These are phyloP conservation scores for Drosophila basisetae DNA, from an alignment of 2,888 invertebrate genomes.

Conservation along the genomic window DNA sequence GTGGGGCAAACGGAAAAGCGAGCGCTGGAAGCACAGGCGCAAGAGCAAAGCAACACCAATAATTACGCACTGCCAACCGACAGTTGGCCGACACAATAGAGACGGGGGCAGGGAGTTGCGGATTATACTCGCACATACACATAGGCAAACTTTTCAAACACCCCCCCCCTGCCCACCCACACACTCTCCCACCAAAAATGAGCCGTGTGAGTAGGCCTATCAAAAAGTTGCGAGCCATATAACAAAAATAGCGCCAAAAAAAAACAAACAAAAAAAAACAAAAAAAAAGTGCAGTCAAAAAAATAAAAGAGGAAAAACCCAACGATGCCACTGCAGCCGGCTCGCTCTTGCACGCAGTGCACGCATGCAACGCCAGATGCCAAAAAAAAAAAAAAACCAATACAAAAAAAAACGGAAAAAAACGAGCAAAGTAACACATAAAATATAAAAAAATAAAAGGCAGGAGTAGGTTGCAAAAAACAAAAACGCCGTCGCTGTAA, in stretches of 20 bases:
- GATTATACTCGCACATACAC: constrained; percentile 41
- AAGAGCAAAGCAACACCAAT: constrained; percentile 42
- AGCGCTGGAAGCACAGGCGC: constrained; percentile 13
- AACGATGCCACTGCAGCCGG: constrained; percentile 54
- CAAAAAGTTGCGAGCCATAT: constrained; percentile 74
- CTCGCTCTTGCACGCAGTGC: constrained; percentile 64
- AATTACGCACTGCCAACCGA: constrained; percentile 61
- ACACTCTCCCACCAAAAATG: constrained; percentile 43
- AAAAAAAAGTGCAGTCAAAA: constrained; percentile 12
- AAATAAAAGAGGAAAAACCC: background rate
- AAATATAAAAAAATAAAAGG: constrained; percentile 12
- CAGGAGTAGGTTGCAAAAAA: background rate
- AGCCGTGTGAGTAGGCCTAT: constrained; percentile 73
- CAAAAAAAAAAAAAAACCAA: constrained; percentile 52
- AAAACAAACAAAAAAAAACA: constrained; percentile 6
- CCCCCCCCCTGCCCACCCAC: constrained; percentile 38
- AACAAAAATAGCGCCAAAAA: constrained; percentile 67
- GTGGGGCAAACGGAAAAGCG: constrained; percentile 30
- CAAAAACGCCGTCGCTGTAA: constrained; percentile 27
- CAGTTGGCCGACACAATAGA: background rate
- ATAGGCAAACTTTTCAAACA: constrained; percentile 76
- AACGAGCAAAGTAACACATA: constrained; percentile 49
- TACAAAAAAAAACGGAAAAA: constrained; percentile 46
- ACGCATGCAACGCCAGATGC: constrained; percentile 33
- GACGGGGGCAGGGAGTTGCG: background rate